A percentile compares a stretch with the other conserved stretches of the same genome.
Evolutionary conservation across 2,113 vertebrate species (phyloP).

Genomic region (Heterotis niloticus): DNA sequence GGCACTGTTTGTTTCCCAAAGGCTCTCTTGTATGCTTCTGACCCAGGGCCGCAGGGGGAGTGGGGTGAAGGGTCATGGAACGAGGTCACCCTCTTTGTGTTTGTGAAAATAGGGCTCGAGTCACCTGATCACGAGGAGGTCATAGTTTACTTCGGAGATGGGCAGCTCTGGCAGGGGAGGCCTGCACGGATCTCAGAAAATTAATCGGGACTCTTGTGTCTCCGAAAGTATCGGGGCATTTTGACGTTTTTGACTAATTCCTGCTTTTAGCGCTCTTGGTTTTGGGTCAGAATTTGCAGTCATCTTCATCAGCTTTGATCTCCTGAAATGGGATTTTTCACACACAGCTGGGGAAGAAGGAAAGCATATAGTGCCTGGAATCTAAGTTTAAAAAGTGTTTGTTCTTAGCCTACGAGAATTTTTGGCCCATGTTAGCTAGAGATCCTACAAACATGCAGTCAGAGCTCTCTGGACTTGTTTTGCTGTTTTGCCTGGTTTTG

Average conservation of each 20-base stretch:
- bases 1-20: neutral
- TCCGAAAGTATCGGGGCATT: neutral
- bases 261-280: neutral
- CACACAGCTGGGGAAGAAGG: neutral
- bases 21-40: constrained; percentile 1
- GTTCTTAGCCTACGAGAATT: too few species aligned
- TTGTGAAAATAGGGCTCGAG: neutral
- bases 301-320: neutral
- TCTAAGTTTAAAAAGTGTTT: too few species aligned
- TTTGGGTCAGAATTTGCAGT: neutral
- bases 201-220: neutral
- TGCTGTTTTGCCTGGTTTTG: too few species aligned
- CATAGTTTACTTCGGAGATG: neutral
- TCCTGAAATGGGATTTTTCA: neutral
- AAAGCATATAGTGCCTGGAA: neutral
- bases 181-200: neutral
- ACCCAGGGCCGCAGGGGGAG: neutral
- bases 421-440: too few species aligned
- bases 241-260: neutral
- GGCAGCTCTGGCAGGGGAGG: neutral
- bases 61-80: constrained; percentile 17
- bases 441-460: too few species aligned
- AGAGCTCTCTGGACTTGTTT: too few species aligned
- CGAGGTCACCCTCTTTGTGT: constrained; percentile 14
- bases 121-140: constrained; percentile 1